phyloP scores from a whole-genome alignment of 2,797 vertebrate genomes.

The Mionectes olivaceus region DNA sequence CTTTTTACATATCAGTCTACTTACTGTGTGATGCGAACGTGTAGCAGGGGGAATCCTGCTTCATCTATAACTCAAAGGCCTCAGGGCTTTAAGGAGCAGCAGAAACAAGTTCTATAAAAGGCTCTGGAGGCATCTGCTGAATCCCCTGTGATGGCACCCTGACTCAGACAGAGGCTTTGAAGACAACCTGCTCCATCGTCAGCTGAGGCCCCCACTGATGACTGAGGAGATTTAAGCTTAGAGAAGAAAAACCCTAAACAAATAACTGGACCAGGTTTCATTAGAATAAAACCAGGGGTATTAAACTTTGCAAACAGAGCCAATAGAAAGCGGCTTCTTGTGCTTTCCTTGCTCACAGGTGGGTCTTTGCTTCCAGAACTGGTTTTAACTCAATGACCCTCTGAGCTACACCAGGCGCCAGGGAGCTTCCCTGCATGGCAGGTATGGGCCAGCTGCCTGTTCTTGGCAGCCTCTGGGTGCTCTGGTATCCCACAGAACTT shows the following conservation, averaged over 20 bases:
- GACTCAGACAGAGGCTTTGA: background rate
- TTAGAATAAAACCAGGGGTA: background rate
- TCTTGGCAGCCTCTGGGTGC: rapidly evolving
- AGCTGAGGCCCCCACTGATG: background rate
- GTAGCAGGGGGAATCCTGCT: background rate
- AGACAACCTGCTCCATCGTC: background rate
- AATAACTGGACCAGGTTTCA: background rate
- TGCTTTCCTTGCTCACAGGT: background rate
- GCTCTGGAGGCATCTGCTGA: background rate
- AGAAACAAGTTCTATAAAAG: background rate
- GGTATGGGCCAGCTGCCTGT: background rate
- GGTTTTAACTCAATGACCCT: rapidly evolving
- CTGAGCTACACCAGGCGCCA: background rate
- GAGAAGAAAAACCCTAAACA: background rate
- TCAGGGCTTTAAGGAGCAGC: background rate
- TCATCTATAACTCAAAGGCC: background rate
- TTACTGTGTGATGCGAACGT: background rate
- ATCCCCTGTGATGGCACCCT: background rate
- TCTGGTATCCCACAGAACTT: background rate
- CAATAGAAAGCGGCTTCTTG: background rate
- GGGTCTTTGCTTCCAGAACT: background rate
- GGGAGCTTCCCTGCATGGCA: background rate
- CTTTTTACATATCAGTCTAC: background rate
- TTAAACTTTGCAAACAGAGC: background rate
- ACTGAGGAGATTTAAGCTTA: background rate